phyloP scores from a whole-genome alignment of 2,888 invertebrate genomes.

The Leucania comma region DNA sequence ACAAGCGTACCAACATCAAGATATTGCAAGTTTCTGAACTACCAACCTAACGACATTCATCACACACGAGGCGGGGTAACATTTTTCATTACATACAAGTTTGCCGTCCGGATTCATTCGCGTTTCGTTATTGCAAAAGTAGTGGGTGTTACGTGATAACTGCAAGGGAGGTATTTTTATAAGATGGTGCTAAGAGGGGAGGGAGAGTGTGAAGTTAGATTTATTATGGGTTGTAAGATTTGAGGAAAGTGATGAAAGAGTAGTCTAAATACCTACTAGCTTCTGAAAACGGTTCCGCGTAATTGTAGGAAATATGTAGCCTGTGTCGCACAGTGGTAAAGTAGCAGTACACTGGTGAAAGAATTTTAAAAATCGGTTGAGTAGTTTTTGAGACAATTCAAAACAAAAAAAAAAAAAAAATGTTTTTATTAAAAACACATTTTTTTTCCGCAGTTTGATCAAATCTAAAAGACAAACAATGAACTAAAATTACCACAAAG shows the following conservation, averaged over 20 bases:
- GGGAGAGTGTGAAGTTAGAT: neutral
- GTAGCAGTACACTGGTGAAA: too few relatives aligned
- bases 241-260: neutral
- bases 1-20: slow-evolving; percentile 27
- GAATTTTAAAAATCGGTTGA: too few relatives aligned
- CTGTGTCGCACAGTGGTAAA: too few relatives aligned
- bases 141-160: slow-evolving; percentile 64
- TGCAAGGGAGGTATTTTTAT: slow-evolving; percentile 25
- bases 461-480: too few relatives aligned
- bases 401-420: too few relatives aligned
- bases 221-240: neutral
- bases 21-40: slow-evolving; percentile 35
- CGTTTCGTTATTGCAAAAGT: slow-evolving; percentile 74
- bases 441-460: too few relatives aligned
- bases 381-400: too few relatives aligned
- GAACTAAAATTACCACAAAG: too few relatives aligned
- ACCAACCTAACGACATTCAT: slow-evolving; percentile 51
- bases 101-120: slow-evolving; percentile 68
- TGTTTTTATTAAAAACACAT: too few relatives aligned
- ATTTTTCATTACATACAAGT: slow-evolving; percentile 81
- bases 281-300: too few relatives aligned
- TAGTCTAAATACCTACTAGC: neutral
- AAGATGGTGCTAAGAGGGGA: slow-evolving; percentile 1
- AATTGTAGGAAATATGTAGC: too few relatives aligned
- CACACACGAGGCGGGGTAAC: slow-evolving; percentile 62